These are phyloP conservation scores for Dasysyrphus tricinctus DNA, from an alignment of 2,888 invertebrate genomes.

Conservation along the genomic window DNA sequence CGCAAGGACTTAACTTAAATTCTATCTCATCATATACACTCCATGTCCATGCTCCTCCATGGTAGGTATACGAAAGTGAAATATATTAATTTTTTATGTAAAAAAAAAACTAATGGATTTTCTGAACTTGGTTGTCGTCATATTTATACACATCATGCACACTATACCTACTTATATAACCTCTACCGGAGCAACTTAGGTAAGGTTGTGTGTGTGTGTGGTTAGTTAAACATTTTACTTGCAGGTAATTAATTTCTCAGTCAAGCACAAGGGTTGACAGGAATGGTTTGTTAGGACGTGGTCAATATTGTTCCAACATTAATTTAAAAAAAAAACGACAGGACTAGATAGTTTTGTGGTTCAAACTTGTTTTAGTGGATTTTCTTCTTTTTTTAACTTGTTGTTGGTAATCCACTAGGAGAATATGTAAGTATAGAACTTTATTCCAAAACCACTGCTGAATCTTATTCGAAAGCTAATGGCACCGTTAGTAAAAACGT, in stretches of 20 bases:
- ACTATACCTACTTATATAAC: neutral
- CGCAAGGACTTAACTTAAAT: constrained; percentile 29
- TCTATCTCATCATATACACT: constrained; percentile 2
- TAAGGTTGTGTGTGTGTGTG: neutral
- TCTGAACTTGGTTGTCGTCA: constrained; percentile 2
- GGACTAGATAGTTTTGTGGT: neutral
- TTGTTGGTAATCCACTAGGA: neutral
- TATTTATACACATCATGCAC: neutral
- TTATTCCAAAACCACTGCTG: neutral
- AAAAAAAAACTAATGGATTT: neutral
- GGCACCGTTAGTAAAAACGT: neutral
- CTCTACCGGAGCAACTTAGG: neutral
- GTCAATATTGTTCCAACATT: constrained; percentile 14
- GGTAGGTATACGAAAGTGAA: neutral
- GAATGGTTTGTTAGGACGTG: constrained; percentile 17
- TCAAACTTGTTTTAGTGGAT: neutral
- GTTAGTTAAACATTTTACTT: constrained; percentile 5
- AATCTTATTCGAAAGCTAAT: neutral
- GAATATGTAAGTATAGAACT: no score
- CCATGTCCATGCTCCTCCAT: neutral
- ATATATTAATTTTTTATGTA: constrained; percentile 21
- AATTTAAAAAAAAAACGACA: neutral
- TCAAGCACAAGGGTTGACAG: constrained; percentile 12
- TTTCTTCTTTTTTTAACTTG: neutral
- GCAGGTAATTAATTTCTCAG: constrained; percentile 29